A percentile compares a stretch with the other conserved stretches of the same genome.
Evolutionary conservation across 2,797 vertebrate species (phyloP).

Genomic region (Dallia pectoralis): DNA sequence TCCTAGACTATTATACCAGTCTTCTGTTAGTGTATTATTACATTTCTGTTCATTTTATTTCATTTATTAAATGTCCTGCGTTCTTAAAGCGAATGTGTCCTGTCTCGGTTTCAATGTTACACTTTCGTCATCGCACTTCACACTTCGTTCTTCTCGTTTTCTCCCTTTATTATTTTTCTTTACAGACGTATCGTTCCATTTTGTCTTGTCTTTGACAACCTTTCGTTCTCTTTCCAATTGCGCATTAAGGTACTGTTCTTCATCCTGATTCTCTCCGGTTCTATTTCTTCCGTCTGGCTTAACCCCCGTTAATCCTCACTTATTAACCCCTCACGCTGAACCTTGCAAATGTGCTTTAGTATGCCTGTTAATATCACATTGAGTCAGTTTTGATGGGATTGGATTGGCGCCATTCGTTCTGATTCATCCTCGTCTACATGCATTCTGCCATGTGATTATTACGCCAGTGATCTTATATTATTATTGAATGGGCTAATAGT

Average conservation of each 20-base stretch:
- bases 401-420: neutral
- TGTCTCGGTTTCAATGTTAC: too few species aligned
- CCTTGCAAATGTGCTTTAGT: neutral
- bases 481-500: neutral
- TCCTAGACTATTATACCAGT: too few species aligned
- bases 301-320: too few species aligned
- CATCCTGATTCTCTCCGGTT: neutral
- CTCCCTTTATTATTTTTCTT: neutral
- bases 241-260: too few species aligned
- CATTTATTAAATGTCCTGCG: too few species aligned
- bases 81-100: too few species aligned
- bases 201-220: neutral
- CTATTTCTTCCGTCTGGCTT: neutral
- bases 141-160: too few species aligned
- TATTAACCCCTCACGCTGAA: neutral
- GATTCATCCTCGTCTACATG: neutral
- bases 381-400: constrained; percentile 3
- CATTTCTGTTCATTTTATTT: too few species aligned
- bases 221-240: neutral
- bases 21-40: too few species aligned
- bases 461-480: neutral
- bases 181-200: neutral
- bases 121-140: too few species aligned
- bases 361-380: neutral
- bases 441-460: neutral